Percentiles rank a stretch among this genome's conserved stretches.
These are phyloP conservation scores for Dendrocopos noguchii DNA, from an alignment of 2,113 vertebrate species.

Conservation along the genomic window DNA sequence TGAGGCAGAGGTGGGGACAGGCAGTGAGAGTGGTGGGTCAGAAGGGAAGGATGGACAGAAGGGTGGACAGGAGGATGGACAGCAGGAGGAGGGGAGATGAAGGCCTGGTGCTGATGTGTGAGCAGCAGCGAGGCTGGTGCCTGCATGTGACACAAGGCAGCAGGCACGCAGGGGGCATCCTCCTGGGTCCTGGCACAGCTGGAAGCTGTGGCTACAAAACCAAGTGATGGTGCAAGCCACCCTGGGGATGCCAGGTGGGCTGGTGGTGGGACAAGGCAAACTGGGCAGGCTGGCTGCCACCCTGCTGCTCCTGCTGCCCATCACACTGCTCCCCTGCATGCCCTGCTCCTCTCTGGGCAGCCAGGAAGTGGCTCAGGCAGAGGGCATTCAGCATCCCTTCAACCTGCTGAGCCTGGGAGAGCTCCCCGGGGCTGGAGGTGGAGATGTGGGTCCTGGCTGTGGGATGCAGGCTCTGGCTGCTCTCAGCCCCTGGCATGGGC, in stretches of 20 bases:
- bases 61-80: neutral
- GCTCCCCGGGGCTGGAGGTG: neutral
- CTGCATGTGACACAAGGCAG: rapidly evolving
- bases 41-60: neutral
- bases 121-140: neutral
- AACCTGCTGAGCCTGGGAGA: rapidly evolving
- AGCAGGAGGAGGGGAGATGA: neutral
- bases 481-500: neutral
- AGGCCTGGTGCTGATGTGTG: no score
- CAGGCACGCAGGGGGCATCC: neutral
- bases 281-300: neutral
- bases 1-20: neutral
- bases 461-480: neutral
- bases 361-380: rapidly evolving
- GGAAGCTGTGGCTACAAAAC: neutral
- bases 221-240: neutral
- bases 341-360: neutral
- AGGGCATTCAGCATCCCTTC: rapidly evolving
- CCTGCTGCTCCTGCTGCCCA: neutral
- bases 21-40: neutral
- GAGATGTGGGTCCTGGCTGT: rapidly evolving
- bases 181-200: rapidly evolving
- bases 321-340: rapidly evolving
- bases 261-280: neutral
- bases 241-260: rapidly evolving